Percentiles rank a stretch among this genome's conserved stretches.
Evolutionary conservation across 2,113 vertebrate species (phyloP).

Genomic region (Lampris incognitus): DNA sequence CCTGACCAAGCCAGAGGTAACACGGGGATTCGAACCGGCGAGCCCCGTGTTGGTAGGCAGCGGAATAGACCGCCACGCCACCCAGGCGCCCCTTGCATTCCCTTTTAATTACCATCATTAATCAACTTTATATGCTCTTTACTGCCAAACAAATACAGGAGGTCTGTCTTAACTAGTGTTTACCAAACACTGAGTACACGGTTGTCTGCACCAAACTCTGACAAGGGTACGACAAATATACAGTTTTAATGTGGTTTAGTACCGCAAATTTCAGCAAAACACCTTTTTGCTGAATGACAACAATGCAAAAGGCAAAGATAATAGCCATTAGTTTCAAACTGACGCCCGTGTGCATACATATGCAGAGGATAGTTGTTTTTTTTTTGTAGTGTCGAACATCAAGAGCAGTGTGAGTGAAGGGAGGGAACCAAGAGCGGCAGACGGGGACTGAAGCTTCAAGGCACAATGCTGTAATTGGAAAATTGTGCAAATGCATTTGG

Average conservation of each 20-base stretch:
- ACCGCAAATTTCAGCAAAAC: slow-evolving; percentile 15
- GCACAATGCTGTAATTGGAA: slow-evolving; percentile 79
- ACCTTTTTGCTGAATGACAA: slow-evolving; percentile 30
- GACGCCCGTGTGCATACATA: slow-evolving; percentile 26
- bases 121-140: too few relatives aligned
- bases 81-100: too few relatives aligned
- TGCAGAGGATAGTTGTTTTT: slow-evolving; percentile 37
- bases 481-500: slow-evolving; percentile 79
- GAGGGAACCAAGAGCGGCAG: slow-evolving; percentile 64
- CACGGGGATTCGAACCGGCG: too few relatives aligned
- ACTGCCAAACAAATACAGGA: too few relatives aligned
- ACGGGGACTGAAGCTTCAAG: slow-evolving; percentile 70
- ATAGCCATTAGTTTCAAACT: slow-evolving; percentile 36
- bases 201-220: slow-evolving; percentile 13
- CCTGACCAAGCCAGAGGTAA: too few relatives aligned
- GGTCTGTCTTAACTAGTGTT: neutral
- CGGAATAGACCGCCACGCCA: too few relatives aligned
- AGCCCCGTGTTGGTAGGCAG: too few relatives aligned
- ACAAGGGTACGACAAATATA: slow-evolving; percentile 1
- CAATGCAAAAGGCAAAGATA: slow-evolving; percentile 11
- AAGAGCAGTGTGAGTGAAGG: slow-evolving; percentile 70
- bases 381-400: slow-evolving; percentile 71
- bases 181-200: neutral
- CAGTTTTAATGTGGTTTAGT: slow-evolving; percentile 8
- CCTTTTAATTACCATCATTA: too few relatives aligned